These are phyloP conservation scores for Maconellicoccus hirsutus DNA, from an alignment of 1,140 invertebrate genomes.

Conservation along the genomic window DNA sequence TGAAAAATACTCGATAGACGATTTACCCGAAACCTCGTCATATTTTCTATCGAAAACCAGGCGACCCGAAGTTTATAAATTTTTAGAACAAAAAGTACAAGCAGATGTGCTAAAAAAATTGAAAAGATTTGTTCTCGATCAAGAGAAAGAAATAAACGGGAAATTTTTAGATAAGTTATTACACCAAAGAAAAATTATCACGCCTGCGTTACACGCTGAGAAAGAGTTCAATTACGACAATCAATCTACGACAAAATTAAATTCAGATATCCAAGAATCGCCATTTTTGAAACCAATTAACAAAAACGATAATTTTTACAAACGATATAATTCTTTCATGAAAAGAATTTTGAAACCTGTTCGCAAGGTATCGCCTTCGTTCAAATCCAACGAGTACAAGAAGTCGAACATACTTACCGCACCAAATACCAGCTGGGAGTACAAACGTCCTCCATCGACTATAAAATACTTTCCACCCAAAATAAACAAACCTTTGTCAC, in stretches of 20 bases:
- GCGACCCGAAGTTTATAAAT: neutral
- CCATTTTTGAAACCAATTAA: slow-evolving; percentile 12
- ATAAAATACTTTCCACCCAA: neutral
- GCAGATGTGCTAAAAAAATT: neutral
- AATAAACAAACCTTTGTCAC: neutral
- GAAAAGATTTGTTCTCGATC: neutral
- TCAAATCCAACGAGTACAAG: neutral
- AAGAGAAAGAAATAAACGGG: neutral
- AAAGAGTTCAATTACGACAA: neutral
- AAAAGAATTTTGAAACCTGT: slow-evolving; percentile 1
- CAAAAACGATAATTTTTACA: slow-evolving; percentile 17
- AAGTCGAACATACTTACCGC: neutral
- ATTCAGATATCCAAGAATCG: neutral
- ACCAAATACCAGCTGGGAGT: neutral
- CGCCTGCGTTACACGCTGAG: neutral
- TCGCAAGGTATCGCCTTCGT: neutral
- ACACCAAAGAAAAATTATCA: neutral
- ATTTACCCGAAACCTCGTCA: neutral
- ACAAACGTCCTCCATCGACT: neutral
- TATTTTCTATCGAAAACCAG: neutral
- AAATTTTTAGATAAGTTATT: neutral
- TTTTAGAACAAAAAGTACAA: neutral
- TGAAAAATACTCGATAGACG: neutral
- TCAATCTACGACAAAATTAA: neutral
- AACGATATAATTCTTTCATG: slow-evolving; percentile 7